Evolutionary conservation across 2,888 invertebrate genomes (phyloP), one percentile per base, ranked within the genome.

Genomic region (Leucophenga montana): DNA sequence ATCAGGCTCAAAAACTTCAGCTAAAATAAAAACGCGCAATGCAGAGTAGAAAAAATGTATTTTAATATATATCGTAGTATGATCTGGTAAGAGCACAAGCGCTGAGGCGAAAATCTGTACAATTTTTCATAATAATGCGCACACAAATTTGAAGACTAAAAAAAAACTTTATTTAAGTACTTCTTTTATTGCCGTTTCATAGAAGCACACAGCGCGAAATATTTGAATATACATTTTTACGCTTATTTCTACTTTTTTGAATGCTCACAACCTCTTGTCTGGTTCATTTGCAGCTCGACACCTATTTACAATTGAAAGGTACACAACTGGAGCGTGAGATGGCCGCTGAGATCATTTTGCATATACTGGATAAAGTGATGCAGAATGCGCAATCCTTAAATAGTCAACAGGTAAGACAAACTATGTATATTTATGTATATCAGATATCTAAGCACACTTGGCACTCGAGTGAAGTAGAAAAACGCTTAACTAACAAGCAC

Each of bases 341-440:
- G 82, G 90, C 92, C 13, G 90, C 91, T 48, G 90, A 90, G 78
- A 89, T 90, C 57, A 89, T 92, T 76, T 90, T 91, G 81, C 90
- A 91, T 70, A 92, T 94, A 75, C 90, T 93, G 53, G 92, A 93
- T 85, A 90, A 91, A 77, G 90, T 95, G 64, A 88, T 95, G 76
- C 91, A 91, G 80, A 92, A 91, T 78, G 91, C 91, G 44, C 90
- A 92, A 79, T 92, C 95, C 13, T 91, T 95, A 77, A 91, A 94
- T 72, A 93, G 92, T 88, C 92, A 93, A 88, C 91, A 93, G 91
- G 95, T 95, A 86, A 87, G 89, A 85, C 16, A 20, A 64, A 64
- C 53, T 71, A 39, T 39, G 39, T 1, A 5, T 39, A 39, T 39
- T 39, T 39, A 39, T 39, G 39, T 39, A 11, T 39, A 39, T 39